Evolutionary conservation across 2,888 invertebrate genomes (phyloP).

Genomic region (Cistogaster globosa): DNA sequence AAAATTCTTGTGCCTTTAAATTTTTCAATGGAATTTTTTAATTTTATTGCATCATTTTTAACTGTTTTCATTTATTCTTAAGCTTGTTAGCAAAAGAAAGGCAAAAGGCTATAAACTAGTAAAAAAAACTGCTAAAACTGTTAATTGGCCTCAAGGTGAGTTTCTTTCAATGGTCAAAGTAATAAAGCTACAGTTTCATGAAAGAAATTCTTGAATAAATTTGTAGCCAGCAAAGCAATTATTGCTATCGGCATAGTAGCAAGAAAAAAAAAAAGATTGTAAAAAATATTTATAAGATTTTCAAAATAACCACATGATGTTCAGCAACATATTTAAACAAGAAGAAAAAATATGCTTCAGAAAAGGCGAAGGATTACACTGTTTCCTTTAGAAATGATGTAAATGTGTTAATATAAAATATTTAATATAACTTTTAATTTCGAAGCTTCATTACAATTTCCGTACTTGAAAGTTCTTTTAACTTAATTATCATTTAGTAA

Average conservation of each 20-base stretch:
- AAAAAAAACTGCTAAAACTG: constrained; percentile 50
- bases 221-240: constrained; percentile 46
- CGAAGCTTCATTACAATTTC: too few species aligned
- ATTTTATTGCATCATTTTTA: constrained; percentile 11
- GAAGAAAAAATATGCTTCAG: constrained; percentile 12
- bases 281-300: constrained; percentile 26
- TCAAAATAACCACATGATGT: constrained; percentile 61
- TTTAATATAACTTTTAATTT: too few species aligned
- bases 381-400: background rate
- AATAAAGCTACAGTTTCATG: constrained; percentile 22
- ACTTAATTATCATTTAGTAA: too few species aligned
- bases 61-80: constrained; percentile 1
- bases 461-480: too few species aligned
- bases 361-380: background rate
- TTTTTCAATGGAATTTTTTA: background rate
- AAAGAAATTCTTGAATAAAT: constrained; percentile 47
- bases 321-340: constrained; percentile 59
- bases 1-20: background rate
- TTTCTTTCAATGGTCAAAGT: constrained; percentile 17
- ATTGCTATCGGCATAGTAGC: constrained; percentile 20
- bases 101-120: background rate
- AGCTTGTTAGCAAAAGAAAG: constrained; percentile 12
- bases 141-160: constrained; percentile 69
- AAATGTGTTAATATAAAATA: too few species aligned
- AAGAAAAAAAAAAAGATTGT: background rate